Evolutionary conservation across 2,113 vertebrate species (phyloP).

Genomic region (Myrmecobius fasciatus): DNA sequence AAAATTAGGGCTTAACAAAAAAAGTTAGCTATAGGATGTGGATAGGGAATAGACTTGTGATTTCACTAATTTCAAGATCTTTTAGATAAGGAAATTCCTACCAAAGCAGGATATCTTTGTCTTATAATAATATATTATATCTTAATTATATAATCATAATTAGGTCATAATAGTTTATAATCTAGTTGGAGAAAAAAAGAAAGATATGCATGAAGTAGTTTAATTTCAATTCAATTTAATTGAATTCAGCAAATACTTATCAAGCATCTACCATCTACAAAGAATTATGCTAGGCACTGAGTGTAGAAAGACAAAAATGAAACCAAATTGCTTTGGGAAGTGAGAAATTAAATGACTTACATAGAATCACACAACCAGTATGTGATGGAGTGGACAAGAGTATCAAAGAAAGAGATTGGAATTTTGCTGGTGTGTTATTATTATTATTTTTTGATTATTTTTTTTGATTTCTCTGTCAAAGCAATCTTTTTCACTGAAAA

Average conservation of each 20-base stretch:
- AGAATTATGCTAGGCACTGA: background rate
- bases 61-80: background rate
- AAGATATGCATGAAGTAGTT: background rate
- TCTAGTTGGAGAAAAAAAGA: background rate
- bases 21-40: background rate
- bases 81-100: background rate
- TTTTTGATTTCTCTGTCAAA: background rate
- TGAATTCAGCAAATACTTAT: background rate
- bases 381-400: background rate
- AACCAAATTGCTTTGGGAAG: background rate
- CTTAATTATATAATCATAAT: background rate
- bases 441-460: too few species aligned
- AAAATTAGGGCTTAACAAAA: background rate
- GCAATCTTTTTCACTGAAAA: background rate
- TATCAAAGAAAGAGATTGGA: background rate
- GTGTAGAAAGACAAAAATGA: background rate
- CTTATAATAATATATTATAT: background rate
- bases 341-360: background rate
- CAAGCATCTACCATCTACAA: background rate
- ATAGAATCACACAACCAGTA: background rate
- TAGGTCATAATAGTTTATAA: background rate
- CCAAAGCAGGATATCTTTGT: background rate
- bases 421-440: too few species aligned
- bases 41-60: background rate
- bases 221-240: background rate